Conservation (phyloP, 1,140 invertebrate species). For the Cydia strobilella region DNA sequence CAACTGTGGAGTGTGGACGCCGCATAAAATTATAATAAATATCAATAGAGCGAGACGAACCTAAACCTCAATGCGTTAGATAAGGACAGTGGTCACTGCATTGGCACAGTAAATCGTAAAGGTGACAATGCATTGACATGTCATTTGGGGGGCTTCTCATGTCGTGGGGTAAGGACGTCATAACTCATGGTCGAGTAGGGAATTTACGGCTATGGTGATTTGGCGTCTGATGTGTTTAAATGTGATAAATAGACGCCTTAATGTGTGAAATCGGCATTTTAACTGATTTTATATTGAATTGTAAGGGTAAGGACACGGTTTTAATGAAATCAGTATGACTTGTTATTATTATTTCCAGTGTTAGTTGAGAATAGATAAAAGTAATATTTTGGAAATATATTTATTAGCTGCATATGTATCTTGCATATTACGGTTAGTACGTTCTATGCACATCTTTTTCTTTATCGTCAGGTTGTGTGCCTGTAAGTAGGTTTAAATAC, state of each 20-base stretch:
- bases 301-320: neutral
- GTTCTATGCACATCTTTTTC: no score
- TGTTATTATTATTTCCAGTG: neutral
- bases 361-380: neutral
- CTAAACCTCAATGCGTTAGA: constrained; percentile 37
- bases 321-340: neutral
- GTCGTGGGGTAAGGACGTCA: constrained; percentile 61
- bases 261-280: constrained; percentile 16
- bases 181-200: constrained; percentile 70
- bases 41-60: constrained; percentile 50
- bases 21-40: constrained; percentile 79
- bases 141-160: constrained; percentile 61
- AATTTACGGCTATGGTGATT: constrained; percentile 63
- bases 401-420: neutral
- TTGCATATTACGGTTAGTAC: no score
- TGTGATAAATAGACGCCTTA: constrained; percentile 35
- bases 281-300: constrained; percentile 23
- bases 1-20: constrained; percentile 54
- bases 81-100: constrained; percentile 51
- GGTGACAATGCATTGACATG: constrained; percentile 73
- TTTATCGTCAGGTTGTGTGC: no score
- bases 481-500: no score
- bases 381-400: neutral
- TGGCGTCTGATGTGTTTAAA: constrained; percentile 44
- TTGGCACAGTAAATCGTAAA: constrained; percentile 51